These are phyloP conservation scores for Chrysotoxum bicinctum DNA, from an alignment of 2,888 invertebrate genomes.

Conservation along the genomic window DNA sequence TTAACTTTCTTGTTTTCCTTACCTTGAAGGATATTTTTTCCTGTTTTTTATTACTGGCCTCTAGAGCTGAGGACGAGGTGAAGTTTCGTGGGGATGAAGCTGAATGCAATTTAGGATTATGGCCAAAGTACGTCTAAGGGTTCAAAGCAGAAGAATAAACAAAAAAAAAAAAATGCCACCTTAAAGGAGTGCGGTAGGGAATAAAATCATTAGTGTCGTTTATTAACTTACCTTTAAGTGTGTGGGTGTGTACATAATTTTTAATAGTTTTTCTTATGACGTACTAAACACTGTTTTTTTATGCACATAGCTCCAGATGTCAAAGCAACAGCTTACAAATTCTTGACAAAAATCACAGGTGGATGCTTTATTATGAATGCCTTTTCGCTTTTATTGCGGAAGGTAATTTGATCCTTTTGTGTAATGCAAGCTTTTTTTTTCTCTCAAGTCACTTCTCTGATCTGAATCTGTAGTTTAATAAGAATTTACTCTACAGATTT, in stretches of 20 bases:
- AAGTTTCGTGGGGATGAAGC: conserved; percentile 3
- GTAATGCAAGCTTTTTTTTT: neutral
- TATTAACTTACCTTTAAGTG: conserved; percentile 50
- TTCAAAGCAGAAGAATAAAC: neutral
- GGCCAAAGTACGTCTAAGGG: neutral
- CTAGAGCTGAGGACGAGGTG: neutral
- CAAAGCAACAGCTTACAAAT: conserved; percentile 27
- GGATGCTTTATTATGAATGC: neutral
- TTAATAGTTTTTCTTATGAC: neutral
- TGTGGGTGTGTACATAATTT: neutral
- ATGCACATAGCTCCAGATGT: neutral
- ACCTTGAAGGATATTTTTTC: neutral
- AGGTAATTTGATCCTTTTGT: neutral
- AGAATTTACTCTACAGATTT: too few relatives aligned
- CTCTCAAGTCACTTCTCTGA: neutral
- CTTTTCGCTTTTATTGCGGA: neutral
- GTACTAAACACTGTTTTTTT: neutral
- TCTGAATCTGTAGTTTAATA: too few relatives aligned
- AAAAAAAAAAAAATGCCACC: neutral
- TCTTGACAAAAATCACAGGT: neutral
- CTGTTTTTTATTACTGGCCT: neutral
- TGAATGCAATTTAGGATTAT: conserved; percentile 32
- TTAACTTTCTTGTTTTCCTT: conserved; percentile 3
- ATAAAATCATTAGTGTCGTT: conserved; percentile 48
- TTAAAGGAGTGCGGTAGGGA: neutral